Base-by-base conservation (phyloP, 2,888 invertebrate species). In the Tineola bisselliella region DNA sequence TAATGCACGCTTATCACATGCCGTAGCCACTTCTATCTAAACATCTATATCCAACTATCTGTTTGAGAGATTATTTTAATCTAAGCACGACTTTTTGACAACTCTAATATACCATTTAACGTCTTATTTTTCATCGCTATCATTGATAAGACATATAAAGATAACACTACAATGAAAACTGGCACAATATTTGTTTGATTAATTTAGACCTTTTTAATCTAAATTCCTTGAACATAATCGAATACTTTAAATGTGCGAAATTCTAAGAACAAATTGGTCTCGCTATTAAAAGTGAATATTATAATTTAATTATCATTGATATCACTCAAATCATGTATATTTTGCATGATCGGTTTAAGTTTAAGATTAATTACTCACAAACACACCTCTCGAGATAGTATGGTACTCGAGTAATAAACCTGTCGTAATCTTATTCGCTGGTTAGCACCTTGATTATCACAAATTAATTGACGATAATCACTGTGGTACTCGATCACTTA, bases 371-470 rank as follows among this genome's bases (percentile, higher is more conserved):
- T 54, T 54, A 58, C 33, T 58, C 48, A 48, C 2, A 54, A 18
- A 58, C 58, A 57, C 30, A 33, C 31, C 58, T 58, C 58, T 58
- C 17, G 30, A 58, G 58, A 58, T 58, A 31, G 19, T 15, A 33
- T n/a, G n/a, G 58, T 30, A 58, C 58, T 58, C 58, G 13, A 58
- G 58, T 56, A 33, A 62, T 60, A 57, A 75, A 79, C 71, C 74
- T 74, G 74, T 74, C 72, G 70, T 75, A 75, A 78, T 77, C 75
- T 79, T 79, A 79, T 76, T 76, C 58, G 58, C 33, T 13, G 33
- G 31, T 58, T 76, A 70, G 72, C 66, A 66, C 66, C 70, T 71
- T 79, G 81, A 84, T 87, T 77, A 84, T 81, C 81, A 74, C 73
- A 77, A 78, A 81, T 80, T 77, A 81, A 78, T 75, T 58, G 33